Conservation (phyloP, 2,113 vertebrate species). For the Myotis yumanensis region DNA sequence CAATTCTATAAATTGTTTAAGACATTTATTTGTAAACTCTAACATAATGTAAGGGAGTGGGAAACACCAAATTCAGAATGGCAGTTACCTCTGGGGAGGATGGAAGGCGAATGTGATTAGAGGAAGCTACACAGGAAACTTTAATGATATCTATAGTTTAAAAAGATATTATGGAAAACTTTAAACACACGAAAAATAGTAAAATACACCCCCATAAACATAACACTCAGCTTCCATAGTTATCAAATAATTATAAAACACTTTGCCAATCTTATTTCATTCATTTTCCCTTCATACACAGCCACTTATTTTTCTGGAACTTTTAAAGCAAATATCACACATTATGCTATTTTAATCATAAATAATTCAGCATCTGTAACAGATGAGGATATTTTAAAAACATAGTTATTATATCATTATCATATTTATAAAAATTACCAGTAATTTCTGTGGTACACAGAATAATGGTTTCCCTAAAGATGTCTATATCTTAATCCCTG, state of each 20-base stretch:
- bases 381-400: slow-evolving; percentile 6
- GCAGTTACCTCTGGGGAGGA: neutral
- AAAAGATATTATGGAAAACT: neutral
- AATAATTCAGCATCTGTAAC: neutral
- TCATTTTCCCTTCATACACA: neutral
- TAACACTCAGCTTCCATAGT: neutral
- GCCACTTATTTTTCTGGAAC: neutral
- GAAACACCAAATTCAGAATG: slow-evolving; percentile 35
- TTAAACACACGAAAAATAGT: neutral
- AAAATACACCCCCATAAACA: neutral
- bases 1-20: slow-evolving; percentile 47
- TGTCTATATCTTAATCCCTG: neutral
- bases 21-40: slow-evolving; percentile 16
- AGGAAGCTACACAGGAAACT: neutral
- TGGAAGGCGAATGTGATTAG: neutral
- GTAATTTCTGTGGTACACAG: neutral
- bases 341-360: neutral
- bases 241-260: slow-evolving; percentile 22
- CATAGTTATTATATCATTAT: neutral
- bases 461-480: neutral
- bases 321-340: neutral
- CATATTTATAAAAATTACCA: neutral
- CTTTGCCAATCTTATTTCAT: neutral
- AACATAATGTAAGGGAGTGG: neutral
- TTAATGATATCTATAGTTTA: neutral